Conservation (phyloP, 2,113 vertebrate genomes). For the Sprattus sprattus region DNA sequence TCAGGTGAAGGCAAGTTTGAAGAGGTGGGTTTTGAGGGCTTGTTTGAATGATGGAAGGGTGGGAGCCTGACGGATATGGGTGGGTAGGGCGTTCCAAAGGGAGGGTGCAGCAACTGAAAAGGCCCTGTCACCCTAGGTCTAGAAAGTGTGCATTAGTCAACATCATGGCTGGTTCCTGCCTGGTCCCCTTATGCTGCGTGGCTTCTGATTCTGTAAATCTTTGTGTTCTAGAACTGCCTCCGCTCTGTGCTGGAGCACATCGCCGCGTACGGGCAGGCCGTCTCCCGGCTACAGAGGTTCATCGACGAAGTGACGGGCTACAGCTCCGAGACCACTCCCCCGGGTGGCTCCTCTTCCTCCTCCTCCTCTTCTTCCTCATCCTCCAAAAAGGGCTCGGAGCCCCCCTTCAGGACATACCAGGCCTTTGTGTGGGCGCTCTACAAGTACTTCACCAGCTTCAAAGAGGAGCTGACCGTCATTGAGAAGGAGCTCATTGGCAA, state of each 20-base stretch:
- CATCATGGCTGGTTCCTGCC: not conserved
- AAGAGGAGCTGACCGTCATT: constrained; percentile 87
- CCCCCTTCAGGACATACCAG: constrained; percentile 95
- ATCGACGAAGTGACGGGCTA: constrained; percentile 96
- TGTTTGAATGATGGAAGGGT: too few relatives aligned
- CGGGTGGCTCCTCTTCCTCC: constrained; percentile 68
- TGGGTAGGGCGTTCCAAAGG: too few relatives aligned
- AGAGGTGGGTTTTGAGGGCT: too few relatives aligned
- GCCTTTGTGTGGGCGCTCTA: constrained; percentile 97
- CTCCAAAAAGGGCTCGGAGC: constrained; percentile 80
- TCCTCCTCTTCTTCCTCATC: constrained; percentile 54
- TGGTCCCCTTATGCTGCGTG: not conserved
- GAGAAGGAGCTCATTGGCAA: constrained; percentile 87
- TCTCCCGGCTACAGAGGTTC: constrained; percentile 89
- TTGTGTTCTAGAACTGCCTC: constrained; percentile 79
- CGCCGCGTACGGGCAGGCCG: constrained; percentile 90
- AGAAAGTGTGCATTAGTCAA: not conserved
- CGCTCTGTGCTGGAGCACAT: constrained; percentile 89
- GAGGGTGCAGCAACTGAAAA: too few relatives aligned
- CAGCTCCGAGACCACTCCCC: constrained; percentile 71
- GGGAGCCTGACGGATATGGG: too few relatives aligned
- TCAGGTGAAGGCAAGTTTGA: too few relatives aligned
- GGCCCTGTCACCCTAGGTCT: too few relatives aligned
- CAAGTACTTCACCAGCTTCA: constrained; percentile 93
- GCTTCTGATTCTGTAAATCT: not conserved